phyloP scores from a whole-genome alignment of 2,888 invertebrate species.

The Anticlea derivata region DNA sequence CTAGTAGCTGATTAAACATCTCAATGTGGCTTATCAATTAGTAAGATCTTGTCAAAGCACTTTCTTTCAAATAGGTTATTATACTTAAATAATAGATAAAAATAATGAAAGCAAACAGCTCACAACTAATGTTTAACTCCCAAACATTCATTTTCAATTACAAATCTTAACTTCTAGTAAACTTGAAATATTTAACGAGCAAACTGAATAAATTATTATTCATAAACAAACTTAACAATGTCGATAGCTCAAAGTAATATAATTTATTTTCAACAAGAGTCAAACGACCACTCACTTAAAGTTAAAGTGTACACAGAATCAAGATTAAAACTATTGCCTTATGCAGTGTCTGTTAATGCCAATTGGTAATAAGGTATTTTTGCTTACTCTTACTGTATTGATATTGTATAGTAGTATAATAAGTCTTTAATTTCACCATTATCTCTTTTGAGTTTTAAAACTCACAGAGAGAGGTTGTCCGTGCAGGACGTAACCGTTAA shows the following conservation, averaged over 20 bases:
- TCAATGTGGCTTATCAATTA: slow-evolving; percentile 82
- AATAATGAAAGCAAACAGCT: slow-evolving; percentile 80
- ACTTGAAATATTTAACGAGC: slow-evolving; percentile 84
- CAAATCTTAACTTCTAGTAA: slow-evolving; percentile 82
- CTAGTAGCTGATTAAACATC: slow-evolving; percentile 84
- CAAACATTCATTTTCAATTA: slow-evolving; percentile 79
- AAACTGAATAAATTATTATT: slow-evolving; percentile 84
- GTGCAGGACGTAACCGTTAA: slow-evolving; percentile 77
- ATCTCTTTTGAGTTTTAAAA: slow-evolving; percentile 83
- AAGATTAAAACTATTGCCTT: slow-evolving; percentile 57
- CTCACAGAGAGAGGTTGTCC: slow-evolving; percentile 81
- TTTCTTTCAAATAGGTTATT: slow-evolving; percentile 79
- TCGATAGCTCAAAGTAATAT: slow-evolving; percentile 82
- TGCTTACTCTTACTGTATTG: slow-evolving; percentile 80
- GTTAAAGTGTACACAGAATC: slow-evolving; percentile 61
- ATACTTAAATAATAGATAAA: slow-evolving; percentile 82
- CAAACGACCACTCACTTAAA: slow-evolving; percentile 66
- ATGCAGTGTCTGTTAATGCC: slow-evolving; percentile 64
- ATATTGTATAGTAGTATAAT: slow-evolving; percentile 72
- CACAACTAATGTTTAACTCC: slow-evolving; percentile 76
- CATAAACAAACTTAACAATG: slow-evolving; percentile 84
- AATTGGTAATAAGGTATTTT: slow-evolving; percentile 68
- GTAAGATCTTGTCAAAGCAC: slow-evolving; percentile 84
- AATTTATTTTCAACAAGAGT: slow-evolving; percentile 79
- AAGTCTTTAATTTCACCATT: slow-evolving; percentile 72